Conservation (phyloP, 2,113 vertebrate species). For the Erpornis zantholeuca region DNA sequence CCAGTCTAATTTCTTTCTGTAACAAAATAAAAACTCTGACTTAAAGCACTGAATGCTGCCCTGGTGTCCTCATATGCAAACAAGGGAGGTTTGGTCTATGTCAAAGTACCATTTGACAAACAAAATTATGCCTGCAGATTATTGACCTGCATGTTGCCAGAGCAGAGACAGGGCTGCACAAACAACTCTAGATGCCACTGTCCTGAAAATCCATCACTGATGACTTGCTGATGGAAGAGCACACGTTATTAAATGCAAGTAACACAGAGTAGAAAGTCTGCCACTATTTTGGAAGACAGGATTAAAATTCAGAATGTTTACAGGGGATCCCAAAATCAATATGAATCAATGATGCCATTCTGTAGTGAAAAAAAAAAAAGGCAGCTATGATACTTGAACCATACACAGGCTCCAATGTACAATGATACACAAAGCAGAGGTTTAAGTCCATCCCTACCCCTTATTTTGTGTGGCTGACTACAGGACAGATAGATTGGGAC, state of each 20-base stretch:
- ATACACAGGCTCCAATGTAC: background rate
- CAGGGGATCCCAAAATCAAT: background rate
- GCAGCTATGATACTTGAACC: background rate
- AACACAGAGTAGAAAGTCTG: background rate
- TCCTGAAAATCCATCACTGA: background rate
- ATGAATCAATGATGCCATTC: accelerated
- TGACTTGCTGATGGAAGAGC: background rate
- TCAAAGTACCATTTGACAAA: background rate
- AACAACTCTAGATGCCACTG: background rate
- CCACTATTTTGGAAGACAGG: background rate
- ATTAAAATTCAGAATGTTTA: background rate
- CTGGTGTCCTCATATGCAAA: background rate
- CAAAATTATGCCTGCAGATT: background rate
- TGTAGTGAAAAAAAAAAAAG: background rate
- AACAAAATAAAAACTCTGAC: background rate
- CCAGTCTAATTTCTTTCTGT: background rate
- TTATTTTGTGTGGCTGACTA: background rate
- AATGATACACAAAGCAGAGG: background rate
- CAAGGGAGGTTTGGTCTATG: background rate
- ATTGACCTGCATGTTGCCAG: background rate
- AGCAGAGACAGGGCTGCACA: background rate
- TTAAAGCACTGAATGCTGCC: background rate
- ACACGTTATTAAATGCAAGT: background rate
- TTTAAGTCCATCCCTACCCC: background rate
- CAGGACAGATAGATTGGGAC: background rate